Percentiles rank a stretch among this genome's conserved stretches.
Evolutionary conservation across 2,888 invertebrate species (phyloP).

Genomic region (Polydrusus tereticollis): DNA sequence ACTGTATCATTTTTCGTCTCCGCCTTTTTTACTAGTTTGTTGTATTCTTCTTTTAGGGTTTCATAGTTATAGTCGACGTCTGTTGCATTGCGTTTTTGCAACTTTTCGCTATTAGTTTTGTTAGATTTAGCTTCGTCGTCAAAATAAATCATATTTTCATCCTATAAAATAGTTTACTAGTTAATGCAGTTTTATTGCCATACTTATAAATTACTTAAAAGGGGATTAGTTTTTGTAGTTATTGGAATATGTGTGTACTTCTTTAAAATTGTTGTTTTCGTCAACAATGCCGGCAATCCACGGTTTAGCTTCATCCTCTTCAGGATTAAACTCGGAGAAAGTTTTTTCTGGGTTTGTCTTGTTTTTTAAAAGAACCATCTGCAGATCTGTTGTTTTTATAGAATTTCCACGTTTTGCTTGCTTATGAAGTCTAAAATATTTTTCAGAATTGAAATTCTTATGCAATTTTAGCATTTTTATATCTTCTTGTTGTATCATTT

Average conservation of each 20-base stretch:
- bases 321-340: constrained; percentile 52
- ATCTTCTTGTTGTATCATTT: constrained; percentile 57
- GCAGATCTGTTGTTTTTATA: constrained; percentile 23
- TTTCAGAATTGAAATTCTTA: constrained; percentile 31
- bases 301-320: constrained; percentile 55
- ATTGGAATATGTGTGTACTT: too few relatives aligned
- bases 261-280: constrained; percentile 50
- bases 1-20: constrained; percentile 63
- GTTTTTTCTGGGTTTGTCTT: constrained; percentile 22
- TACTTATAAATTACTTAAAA: too few relatives aligned
- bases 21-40: constrained; percentile 61
- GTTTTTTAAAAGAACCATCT: constrained; percentile 9
- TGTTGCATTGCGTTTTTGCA: constrained; percentile 37
- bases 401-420: constrained; percentile 5
- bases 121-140: constrained; percentile 45
- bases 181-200: too few relatives aligned
- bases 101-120: constrained; percentile 22
- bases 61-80: constrained; percentile 53
- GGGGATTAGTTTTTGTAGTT: too few relatives aligned
- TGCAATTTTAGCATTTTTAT: constrained; percentile 36
- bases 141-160: constrained; percentile 49
- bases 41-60: constrained; percentile 66
- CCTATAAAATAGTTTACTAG: constrained; percentile 29
- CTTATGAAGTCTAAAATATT: constrained; percentile 52
- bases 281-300: constrained; percentile 59